Percentiles rank a stretch among this genome's conserved stretches.
These are phyloP conservation scores for Macropus fuliginosus DNA, from an alignment of 2,797 vertebrate species.

Conservation along the genomic window DNA sequence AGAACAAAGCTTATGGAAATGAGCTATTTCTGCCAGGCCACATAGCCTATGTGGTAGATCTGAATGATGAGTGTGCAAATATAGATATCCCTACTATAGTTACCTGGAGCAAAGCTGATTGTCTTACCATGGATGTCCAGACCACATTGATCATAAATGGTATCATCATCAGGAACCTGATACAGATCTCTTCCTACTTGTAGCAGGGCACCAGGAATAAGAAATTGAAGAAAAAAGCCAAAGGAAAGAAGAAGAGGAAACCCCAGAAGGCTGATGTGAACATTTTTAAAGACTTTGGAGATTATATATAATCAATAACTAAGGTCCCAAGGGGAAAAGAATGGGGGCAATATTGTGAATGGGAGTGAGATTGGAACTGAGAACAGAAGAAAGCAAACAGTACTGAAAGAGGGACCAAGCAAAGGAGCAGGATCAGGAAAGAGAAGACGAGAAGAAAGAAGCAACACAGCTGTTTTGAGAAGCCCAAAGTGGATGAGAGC, in stretches of 20 bases:
- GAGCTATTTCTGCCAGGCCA: constrained; percentile 96
- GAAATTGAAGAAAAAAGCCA: constrained; percentile 98
- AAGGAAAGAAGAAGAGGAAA: constrained; percentile 96
- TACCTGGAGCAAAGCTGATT: constrained; percentile 98
- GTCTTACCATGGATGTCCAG: constrained; percentile 99
- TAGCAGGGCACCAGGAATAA: constrained; percentile 97
- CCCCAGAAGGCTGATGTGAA: constrained; percentile 94
- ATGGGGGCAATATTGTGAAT: constrained; percentile 86
- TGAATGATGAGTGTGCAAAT: constrained; percentile 97
- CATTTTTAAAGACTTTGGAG: constrained; percentile 98
- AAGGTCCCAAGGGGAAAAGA: constrained; percentile 89
- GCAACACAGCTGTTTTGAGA: constrained; percentile 95
- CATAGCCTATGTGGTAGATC: constrained; percentile 97
- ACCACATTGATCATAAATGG: constrained; percentile 98
- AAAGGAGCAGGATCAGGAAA: constrained; percentile 82
- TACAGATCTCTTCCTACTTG: constrained; percentile 97
- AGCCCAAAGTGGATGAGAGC: constrained; percentile 90
- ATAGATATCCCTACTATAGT: constrained; percentile 97
- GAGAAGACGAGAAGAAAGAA: constrained; percentile 91
- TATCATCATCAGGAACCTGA: constrained; percentile 98
- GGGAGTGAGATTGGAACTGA: constrained; percentile 81
- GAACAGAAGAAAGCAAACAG: constrained; percentile 86
- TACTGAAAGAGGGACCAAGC: constrained; percentile 83
- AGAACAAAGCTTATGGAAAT: constrained; percentile 91
- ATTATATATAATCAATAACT: constrained; percentile 91